phyloP scores from a whole-genome alignment of 2,797 vertebrate genomes.

The Huso huso region DNA sequence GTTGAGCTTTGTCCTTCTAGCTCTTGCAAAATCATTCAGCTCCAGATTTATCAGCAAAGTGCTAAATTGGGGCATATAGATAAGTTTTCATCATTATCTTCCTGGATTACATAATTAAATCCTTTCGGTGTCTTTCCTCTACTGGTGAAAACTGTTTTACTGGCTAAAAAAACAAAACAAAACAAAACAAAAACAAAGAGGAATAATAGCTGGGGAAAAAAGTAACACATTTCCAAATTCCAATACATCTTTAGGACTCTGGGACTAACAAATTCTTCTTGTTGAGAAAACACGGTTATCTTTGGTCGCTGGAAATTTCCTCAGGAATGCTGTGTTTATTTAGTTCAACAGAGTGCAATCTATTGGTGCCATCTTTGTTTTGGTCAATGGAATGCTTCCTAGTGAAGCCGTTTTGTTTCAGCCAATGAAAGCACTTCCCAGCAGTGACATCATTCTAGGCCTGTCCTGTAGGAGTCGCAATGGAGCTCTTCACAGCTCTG shows the following conservation, averaged over 20 bases:
- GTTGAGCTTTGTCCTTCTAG: background rate
- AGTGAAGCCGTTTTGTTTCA: conserved; percentile 3
- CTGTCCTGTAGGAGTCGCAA: too few relatives aligned
- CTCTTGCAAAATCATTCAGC: background rate
- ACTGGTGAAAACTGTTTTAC: background rate
- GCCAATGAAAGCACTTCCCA: background rate
- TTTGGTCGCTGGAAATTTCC: conserved; percentile 5
- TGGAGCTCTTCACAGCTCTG: conserved; percentile 56
- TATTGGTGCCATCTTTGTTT: too few relatives aligned
- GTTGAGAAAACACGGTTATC: background rate
- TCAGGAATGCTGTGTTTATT: too few relatives aligned
- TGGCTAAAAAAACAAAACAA: background rate
- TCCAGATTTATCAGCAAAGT: background rate
- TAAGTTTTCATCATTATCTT: too few relatives aligned
- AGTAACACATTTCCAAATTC: background rate
- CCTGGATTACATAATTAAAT: background rate
- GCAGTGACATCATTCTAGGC: background rate
- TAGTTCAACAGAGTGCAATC: too few relatives aligned
- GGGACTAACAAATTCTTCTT: background rate
- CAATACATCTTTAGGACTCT: background rate
- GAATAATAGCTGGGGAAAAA: background rate
- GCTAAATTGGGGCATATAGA: background rate
- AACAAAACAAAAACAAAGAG: background rate
- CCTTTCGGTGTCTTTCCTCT: background rate
- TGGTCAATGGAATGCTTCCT: background rate